Conservation (phyloP, 1,140 invertebrate genomes). For the Drosophila subobscura region DNA sequence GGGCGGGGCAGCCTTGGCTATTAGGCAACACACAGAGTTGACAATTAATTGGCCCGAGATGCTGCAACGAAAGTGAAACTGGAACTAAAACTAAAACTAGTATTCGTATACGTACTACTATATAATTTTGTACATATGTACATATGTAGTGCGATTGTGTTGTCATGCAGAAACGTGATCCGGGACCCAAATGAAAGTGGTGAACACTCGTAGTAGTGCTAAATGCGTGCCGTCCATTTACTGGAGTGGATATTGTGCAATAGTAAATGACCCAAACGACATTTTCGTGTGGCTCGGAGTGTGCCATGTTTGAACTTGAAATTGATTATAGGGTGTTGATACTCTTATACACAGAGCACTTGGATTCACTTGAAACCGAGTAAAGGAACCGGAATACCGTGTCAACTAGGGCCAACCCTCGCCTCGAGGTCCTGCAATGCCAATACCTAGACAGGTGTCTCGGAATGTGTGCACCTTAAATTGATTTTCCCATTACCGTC, state of each 20-base stretch:
- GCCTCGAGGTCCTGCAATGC: background rate
- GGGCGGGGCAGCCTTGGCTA: background rate
- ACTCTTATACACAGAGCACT: slow-evolving; percentile 1
- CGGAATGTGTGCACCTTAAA: slow-evolving; percentile 5
- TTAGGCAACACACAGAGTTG: slow-evolving; percentile 21
- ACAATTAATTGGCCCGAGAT: slow-evolving; percentile 22
- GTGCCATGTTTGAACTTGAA: slow-evolving; percentile 57
- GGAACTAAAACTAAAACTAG: background rate
- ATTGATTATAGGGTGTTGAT: slow-evolving; percentile 31
- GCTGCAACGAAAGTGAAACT: slow-evolving; percentile 50
- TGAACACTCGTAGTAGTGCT: slow-evolving; percentile 4
- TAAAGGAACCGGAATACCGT: no score
- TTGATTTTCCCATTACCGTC: slow-evolving; percentile 29
- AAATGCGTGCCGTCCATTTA: slow-evolving; percentile 25
- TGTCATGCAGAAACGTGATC: slow-evolving; percentile 46
- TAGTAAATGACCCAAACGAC: slow-evolving; percentile 9
- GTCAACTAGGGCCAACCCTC: background rate
- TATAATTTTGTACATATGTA: background rate
- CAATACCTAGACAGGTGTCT: background rate
- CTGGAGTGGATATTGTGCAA: slow-evolving; percentile 43
- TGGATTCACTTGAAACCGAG: no score
- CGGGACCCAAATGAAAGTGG: slow-evolving; percentile 21
- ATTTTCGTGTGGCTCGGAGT: slow-evolving; percentile 27
- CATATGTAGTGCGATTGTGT: slow-evolving; percentile 14
- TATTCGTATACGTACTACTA: background rate